Percentiles rank a stretch among this genome's conserved stretches.
Evolutionary conservation across 64 coral and sea anemone genomes (phyloP).

Genomic region (Astreopora myriophthalma): DNA sequence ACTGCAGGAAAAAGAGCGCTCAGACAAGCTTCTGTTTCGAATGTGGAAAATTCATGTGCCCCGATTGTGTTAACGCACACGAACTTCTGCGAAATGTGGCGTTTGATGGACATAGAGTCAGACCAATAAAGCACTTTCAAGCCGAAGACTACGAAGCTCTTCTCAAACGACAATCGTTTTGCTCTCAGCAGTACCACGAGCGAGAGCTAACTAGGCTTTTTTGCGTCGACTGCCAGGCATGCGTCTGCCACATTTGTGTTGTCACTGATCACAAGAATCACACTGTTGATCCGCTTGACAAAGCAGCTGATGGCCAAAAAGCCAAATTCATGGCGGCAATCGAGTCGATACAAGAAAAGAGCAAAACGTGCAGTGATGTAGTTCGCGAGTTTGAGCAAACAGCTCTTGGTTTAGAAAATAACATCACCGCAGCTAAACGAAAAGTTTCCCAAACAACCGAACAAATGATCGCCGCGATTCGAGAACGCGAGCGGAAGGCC

Average conservation of each 20-base stretch:
- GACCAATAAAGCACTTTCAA: not conserved
- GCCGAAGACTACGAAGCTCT: not conserved
- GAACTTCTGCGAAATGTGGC: not conserved
- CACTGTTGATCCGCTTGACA: not conserved
- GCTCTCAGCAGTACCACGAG: slow-evolving; percentile 4
- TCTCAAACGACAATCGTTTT: not conserved
- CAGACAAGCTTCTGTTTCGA: not conserved
- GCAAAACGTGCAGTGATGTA: not conserved
- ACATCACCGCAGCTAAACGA: not conserved
- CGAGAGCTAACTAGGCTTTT: not conserved
- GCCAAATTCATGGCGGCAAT: not conserved
- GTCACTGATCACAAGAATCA: not conserved
- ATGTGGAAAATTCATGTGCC: not conserved
- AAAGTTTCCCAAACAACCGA: not conserved
- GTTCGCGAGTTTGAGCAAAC: not conserved
- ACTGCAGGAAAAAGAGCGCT: not conserved
- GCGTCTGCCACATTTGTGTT: not conserved
- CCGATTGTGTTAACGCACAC: not conserved
- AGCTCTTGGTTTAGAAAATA: not conserved
- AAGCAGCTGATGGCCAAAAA: not conserved
- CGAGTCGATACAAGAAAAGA: not conserved
- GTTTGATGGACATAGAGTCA: slow-evolving; percentile 11
- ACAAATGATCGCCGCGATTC: not conserved
- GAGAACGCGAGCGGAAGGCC: not conserved
- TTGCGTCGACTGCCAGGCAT: not conserved